A percentile compares a stretch with the other conserved stretches of the same genome.
These are phyloP conservation scores for Nasua narica DNA, from an alignment of 2,797 vertebrate species.

Conservation along the genomic window DNA sequence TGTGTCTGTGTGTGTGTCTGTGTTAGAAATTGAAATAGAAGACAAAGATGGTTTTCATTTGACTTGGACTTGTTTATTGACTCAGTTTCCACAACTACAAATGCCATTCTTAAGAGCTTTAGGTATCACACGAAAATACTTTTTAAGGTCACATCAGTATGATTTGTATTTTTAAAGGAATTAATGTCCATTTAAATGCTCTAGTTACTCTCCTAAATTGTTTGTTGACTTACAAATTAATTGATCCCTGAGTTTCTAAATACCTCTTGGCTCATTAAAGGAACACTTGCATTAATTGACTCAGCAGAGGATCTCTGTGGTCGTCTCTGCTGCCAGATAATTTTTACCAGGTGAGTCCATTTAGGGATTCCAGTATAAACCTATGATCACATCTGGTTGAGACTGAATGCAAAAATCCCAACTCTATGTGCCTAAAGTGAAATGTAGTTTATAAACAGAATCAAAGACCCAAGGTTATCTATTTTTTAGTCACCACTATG, in stretches of 20 bases:
- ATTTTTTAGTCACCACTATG: neutral
- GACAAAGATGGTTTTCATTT: neutral
- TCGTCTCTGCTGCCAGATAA: neutral
- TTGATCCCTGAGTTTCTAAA: slow-evolving; percentile 38
- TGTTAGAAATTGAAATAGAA: neutral
- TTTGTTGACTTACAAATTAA: slow-evolving; percentile 60
- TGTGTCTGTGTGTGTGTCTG: neutral
- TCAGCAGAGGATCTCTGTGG: slow-evolving; percentile 44
- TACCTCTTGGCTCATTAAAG: slow-evolving; percentile 39
- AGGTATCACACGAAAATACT: neutral
- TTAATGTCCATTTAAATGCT: slow-evolving; percentile 8
- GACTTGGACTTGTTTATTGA: neutral
- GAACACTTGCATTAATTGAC: slow-evolving; percentile 50
- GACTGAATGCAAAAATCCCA: neutral
- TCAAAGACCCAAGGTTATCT: neutral
- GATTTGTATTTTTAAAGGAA: slow-evolving; percentile 15
- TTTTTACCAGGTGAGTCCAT: slow-evolving; percentile 19
- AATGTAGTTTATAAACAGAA: neutral
- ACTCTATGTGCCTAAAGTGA: neutral
- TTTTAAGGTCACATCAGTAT: neutral
- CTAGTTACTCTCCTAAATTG: neutral
- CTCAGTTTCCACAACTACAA: neutral
- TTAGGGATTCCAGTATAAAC: neutral
- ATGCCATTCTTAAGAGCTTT: neutral
- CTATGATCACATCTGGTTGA: neutral